Percentiles rank a stretch among this genome's conserved stretches.
These are phyloP conservation scores for Noctua janthe DNA, from an alignment of 2,888 invertebrate genomes.

Conservation along the genomic window DNA sequence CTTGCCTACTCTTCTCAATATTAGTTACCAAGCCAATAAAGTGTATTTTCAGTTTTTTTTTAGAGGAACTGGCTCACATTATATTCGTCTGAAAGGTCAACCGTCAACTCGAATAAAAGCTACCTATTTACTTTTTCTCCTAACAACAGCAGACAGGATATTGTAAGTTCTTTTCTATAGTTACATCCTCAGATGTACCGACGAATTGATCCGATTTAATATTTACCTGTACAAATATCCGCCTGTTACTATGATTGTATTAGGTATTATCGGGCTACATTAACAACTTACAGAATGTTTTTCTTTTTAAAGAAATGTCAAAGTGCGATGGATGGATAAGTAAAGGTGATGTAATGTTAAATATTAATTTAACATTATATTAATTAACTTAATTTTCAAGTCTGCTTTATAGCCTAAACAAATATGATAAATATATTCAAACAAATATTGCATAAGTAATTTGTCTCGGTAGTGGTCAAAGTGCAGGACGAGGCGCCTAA, in stretches of 20 bases:
- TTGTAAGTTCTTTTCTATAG: constrained; percentile 4
- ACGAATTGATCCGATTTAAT: not conserved
- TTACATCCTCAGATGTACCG: no score
- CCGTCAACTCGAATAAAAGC: constrained; percentile 29
- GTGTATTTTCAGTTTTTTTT: constrained; percentile 18
- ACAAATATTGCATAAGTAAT: not conserved
- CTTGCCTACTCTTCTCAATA: not conserved
- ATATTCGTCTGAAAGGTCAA: not conserved
- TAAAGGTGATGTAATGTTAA: not conserved
- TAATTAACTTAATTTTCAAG: not conserved
- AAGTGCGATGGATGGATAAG: not conserved
- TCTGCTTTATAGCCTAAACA: not conserved
- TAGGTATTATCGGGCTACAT: not conserved
- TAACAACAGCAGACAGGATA: constrained; percentile 16
- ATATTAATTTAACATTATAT: not conserved
- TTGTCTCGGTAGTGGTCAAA: not conserved
- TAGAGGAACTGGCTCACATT: not conserved
- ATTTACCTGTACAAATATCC: not conserved
- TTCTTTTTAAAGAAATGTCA: not conserved
- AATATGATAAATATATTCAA: not conserved
- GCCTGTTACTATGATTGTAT: not conserved
- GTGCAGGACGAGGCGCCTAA: constrained; percentile 26
- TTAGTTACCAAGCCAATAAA: not conserved
- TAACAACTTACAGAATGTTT: not conserved
- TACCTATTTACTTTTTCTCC: not conserved